Base-by-base conservation (phyloP, 2,113 vertebrate genomes). In the Tympanuchus pallidicinctus region DNA sequence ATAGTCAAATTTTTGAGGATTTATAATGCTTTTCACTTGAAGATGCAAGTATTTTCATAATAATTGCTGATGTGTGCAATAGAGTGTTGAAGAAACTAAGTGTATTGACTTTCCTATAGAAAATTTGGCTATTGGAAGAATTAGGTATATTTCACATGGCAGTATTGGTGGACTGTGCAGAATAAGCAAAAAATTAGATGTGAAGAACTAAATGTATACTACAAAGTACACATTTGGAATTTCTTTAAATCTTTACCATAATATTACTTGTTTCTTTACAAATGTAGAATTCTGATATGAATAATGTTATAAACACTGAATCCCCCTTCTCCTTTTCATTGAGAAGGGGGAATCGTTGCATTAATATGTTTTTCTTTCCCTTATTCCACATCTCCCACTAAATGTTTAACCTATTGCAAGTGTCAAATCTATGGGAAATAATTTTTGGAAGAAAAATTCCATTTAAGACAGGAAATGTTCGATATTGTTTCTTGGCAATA, bases 41-140 rank as follows among this genome's bases (percentile, higher is more conserved):
- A 64, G 83, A 64, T n/a, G 2, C 11, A 21, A 28, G 11, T 38
- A 66, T 13, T 64, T 86, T 48, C 10, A 22, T 40, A 63, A 27
- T 43, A 64, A 2, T 0, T 30, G 28, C 16, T 27, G 7, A 9
- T 1, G 1, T 2, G 8, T 13, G 11, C 12, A 7, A 15, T 5
- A 10, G 47, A 27, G 4, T 14, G 7, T 28, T 60, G 45, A 40
- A 36, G 20, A 40, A 54, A 13, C 5, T 9, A 14, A 42, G 0
- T 32, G 3, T 18, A 22, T 38, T 65, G 4, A 77, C 36, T 65
- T 81, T 34, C 25, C n/a, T 32, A 21, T 15, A 20, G 40, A 74
- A n/a, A 20, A 38, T 65, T 80, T 36, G 4, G 16, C 27, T 43
- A 34, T 63, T 5, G 8, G 5, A 76, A 42, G 32, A 57, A 61